A percentile compares a stretch with the other conserved stretches of the same genome.
Conservation (phyloP, 2,888 invertebrate genomes). For the Chorisops tibialis region DNA sequence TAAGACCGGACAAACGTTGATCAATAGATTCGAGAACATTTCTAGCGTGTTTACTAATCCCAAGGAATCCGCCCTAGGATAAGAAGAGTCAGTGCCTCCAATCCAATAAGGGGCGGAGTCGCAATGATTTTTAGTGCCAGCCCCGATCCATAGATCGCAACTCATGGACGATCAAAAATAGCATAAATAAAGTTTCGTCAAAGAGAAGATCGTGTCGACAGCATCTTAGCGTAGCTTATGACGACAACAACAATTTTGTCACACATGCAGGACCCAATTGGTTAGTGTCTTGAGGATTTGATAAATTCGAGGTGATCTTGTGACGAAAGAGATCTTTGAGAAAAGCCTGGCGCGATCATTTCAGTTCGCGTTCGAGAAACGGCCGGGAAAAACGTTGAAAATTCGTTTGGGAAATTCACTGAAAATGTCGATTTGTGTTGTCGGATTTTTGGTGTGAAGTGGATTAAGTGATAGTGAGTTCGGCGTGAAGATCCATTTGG, state of each 20-base stretch:
- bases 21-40: background rate
- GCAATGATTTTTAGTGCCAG: background rate
- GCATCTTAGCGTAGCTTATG: background rate
- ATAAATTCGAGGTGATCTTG: constrained; percentile 3
- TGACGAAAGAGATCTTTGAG: constrained; percentile 3
- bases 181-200: constrained; percentile 2
- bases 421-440: background rate
- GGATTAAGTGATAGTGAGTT: background rate
- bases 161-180: constrained; percentile 15
- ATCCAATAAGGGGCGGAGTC: constrained; percentile 8
- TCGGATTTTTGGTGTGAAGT: background rate
- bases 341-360: background rate
- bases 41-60: background rate
- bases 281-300: constrained; percentile 8
- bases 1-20: background rate
- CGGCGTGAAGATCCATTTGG: background rate
- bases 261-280: constrained; percentile 10
- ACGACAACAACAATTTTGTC: constrained; percentile 12
- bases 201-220: background rate
- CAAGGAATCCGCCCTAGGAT: background rate
- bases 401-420: background rate
- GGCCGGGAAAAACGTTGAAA: background rate
- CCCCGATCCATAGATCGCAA: background rate
- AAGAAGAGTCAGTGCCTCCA: background rate
- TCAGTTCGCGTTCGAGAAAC: constrained; percentile 1